Percentiles rank a stretch among this genome's conserved stretches.
These are phyloP conservation scores for Willowsia nigromaculata DNA, from an alignment of 2,888 invertebrate species.

Conservation along the genomic window DNA sequence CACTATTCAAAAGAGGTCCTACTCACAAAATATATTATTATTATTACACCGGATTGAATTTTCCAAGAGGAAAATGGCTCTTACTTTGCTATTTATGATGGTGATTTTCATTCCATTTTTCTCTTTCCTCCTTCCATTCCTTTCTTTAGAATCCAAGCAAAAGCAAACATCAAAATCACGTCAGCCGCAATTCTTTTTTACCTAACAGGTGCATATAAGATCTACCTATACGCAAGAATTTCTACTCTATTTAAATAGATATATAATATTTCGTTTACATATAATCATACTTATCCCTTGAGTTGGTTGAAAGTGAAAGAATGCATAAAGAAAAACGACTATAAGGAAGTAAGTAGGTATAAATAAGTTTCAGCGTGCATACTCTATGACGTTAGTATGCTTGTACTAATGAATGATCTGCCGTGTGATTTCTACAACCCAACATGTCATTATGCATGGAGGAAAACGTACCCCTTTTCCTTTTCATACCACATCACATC, in stretches of 20 bases:
- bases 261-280: neutral
- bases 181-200: neutral
- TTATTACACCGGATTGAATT: constrained; percentile 39
- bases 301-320: neutral
- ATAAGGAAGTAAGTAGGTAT: neutral
- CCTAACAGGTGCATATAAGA: neutral
- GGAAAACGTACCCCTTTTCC: neutral
- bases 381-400: neutral
- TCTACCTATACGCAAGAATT: neutral
- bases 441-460: constrained; percentile 4
- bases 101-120: constrained; percentile 39
- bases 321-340: neutral
- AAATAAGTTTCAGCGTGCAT: neutral
- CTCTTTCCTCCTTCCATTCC: constrained; percentile 13
- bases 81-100: constrained; percentile 24
- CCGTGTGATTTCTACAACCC: neutral
- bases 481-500: neutral
- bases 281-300: too few species aligned
- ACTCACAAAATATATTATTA: neutral
- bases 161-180: neutral
- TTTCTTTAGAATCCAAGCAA: neutral
- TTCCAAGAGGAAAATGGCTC: constrained; percentile 16
- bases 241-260: neutral
- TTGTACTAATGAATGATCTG: neutral
- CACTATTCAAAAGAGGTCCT: neutral